Conservation (phyloP, 2,888 invertebrate genomes). For the Amblyjoppa proteus region DNA sequence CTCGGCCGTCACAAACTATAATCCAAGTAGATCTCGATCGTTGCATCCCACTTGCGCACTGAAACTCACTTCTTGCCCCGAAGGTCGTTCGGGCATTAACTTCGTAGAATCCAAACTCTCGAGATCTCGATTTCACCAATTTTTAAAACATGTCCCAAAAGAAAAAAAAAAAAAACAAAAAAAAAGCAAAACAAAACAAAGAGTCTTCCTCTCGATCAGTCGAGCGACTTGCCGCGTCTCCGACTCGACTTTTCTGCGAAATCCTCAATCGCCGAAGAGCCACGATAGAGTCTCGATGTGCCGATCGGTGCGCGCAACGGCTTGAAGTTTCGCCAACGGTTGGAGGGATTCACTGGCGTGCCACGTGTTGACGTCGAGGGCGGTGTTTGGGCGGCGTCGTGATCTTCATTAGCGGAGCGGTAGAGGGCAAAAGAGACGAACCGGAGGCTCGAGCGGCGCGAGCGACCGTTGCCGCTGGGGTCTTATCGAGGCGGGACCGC, state of each 20-base stretch:
- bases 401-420: conserved; percentile 12
- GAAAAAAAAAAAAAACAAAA: too few species aligned
- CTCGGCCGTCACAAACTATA: background rate
- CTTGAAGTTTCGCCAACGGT: conserved; percentile 34
- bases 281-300: background rate
- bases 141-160: too few species aligned
- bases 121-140: background rate
- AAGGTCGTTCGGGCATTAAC: conserved; percentile 18
- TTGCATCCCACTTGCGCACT: conserved; percentile 1
- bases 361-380: background rate
- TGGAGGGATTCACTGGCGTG: background rate
- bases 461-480: background rate
- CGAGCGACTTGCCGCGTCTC: background rate
- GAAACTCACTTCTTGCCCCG: too few species aligned
- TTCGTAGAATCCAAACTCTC: background rate
- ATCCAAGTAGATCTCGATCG: conserved; percentile 6
- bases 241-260: too few species aligned
- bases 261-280: too few species aligned
- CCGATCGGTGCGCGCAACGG: background rate
- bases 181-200: too few species aligned
- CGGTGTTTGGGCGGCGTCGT: background rate
- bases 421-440: conserved; percentile 1
- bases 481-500: background rate
- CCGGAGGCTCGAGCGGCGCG: background rate
- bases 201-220: background rate